Percentiles rank a stretch among this genome's conserved stretches.
Conservation (phyloP, 2,888 invertebrate genomes). For the Papilio demoleus region DNA sequence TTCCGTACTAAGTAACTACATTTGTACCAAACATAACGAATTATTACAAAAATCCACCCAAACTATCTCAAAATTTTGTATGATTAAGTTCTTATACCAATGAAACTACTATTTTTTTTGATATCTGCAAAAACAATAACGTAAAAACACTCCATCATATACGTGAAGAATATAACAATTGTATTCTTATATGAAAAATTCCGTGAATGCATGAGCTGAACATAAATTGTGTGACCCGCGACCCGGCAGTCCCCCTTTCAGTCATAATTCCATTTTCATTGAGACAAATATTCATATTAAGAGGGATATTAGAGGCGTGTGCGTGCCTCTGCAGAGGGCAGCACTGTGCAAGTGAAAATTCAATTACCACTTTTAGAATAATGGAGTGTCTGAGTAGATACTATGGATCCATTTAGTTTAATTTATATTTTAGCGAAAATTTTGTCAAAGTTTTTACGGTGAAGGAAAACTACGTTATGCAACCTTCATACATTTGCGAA, state of each 20-base stretch:
- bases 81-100: not conserved
- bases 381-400: conserved; percentile 51
- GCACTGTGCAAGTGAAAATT: conserved; percentile 60
- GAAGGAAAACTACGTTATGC: too few species aligned
- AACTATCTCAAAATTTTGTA: too few species aligned
- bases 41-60: not conserved
- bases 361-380: conserved; percentile 55
- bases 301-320: conserved; percentile 64
- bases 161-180: conserved; percentile 63
- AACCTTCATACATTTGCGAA: too few species aligned
- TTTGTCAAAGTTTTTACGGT: too few species aligned
- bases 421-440: too few species aligned
- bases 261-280: conserved; percentile 80
- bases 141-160: conserved; percentile 50
- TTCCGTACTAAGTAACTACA: too few species aligned
- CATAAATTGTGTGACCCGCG: conserved; percentile 73
- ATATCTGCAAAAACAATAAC: not conserved
- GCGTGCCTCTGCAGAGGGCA: conserved; percentile 64
- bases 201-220: conserved; percentile 59
- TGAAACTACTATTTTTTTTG: not conserved
- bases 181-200: conserved; percentile 71
- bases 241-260: conserved; percentile 57
- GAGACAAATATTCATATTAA: conserved; percentile 81
- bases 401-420: too few species aligned
- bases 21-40: too few species aligned